Evolutionary conservation across 2,888 invertebrate genomes (phyloP).

Genomic region (Patella pellucida): DNA sequence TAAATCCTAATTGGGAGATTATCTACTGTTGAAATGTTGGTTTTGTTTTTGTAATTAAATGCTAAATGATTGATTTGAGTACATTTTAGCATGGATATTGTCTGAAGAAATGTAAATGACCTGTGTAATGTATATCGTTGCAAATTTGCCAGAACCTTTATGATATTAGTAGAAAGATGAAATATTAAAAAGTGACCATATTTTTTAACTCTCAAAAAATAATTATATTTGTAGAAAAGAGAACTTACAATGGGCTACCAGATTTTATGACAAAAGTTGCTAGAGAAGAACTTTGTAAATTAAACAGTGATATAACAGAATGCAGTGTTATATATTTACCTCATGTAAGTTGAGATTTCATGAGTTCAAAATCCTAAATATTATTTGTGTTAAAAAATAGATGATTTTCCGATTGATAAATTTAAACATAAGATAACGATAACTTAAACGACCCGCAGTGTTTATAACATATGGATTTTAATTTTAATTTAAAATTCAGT

Average conservation of each 20-base stretch:
- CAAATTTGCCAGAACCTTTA: not conserved
- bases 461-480: not conserved
- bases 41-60: too few species aligned
- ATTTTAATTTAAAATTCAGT: not conserved
- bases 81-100: too few species aligned
- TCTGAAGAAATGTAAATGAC: too few species aligned
- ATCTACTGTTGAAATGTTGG: too few species aligned
- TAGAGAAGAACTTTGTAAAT: conserved; percentile 78
- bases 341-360: conserved; percentile 72
- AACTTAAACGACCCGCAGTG: too few species aligned
- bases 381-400: too few species aligned
- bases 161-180: not conserved
- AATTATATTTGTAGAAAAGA: conserved; percentile 76
- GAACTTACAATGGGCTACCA: conserved; percentile 80
- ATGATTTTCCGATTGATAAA: too few species aligned
- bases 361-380: too few species aligned
- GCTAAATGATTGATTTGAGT: too few species aligned
- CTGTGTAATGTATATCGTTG: too few species aligned
- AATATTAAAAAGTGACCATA: not conserved
- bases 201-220: not conserved
- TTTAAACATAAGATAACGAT: too few species aligned
- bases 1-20: too few species aligned
- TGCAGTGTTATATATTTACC: conserved; percentile 73
- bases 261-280: conserved; percentile 82
- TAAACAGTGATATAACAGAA: conserved; percentile 74